Base-by-base conservation (phyloP, 2,888 invertebrate species). In the Chloroclystis v-ata region DNA sequence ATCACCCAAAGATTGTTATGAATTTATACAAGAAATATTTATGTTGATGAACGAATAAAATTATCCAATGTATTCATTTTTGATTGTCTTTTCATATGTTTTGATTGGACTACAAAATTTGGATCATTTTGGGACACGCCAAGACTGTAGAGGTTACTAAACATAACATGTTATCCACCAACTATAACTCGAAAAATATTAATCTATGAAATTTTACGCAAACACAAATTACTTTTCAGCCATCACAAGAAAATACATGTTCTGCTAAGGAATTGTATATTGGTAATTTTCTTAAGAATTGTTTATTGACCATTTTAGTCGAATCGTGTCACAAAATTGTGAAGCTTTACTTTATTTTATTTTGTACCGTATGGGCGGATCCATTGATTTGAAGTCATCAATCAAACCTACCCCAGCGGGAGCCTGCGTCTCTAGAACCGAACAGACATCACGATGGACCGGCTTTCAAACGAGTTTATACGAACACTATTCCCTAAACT, bases 1-100 rank as follows among this genome's bases (percentile, higher is more conserved):
- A 82, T 82, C 82, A 84, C 84, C 86, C 86, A 87, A 87, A 87
- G 86, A 87, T 86, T 86, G 87, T 86, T 87, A 86, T 85, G 81
- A 84, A 86, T 86, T 85, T 87, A 85, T 86, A 87, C 84, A 85
- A 86, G 76, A 81, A 73, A 82, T 87, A 86, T 86, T 86, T 86
- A 87, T 86, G 87, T 86, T 87, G 75, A 83, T 82, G 83, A 82
- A 84, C 77, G 77, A 85, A 84, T 85, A 86, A 85, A 85, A 80
- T 64, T 78, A 82, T 80, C 71, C 74, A 78, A 78, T 78, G 74
- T 63, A 64, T 53, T 52, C 8, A 16, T 49, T 52, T 53, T 30
- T 51, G 47, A 29, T 61, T 61, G 60, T 59, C 67, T 57, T 59
- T 67, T 56, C 47, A 57, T 62, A 57, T 54, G 48, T 60, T 65